Base-by-base conservation (phyloP, 2,113 vertebrate species). In the Eubucco bourcierii region DNA sequence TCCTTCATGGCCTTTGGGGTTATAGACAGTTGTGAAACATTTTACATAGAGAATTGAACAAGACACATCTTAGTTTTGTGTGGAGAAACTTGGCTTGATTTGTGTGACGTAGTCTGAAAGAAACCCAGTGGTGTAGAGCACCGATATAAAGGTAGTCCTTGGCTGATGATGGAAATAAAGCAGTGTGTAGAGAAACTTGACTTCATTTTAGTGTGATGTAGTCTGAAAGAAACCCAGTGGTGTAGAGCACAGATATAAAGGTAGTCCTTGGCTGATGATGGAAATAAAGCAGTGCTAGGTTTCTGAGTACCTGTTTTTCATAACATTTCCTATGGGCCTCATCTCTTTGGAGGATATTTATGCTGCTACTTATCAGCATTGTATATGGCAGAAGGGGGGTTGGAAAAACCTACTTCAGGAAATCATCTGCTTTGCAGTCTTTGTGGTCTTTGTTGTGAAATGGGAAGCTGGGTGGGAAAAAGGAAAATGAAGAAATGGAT, bases 321-420 rank as follows among this genome's bases (percentile, higher is more conserved):
- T 10, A 41, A 37, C 31, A 25, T 66, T 63, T 63, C 24, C n/a
- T 84, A 6, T 41, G 12, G n/a, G 74, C 41, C 56, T 85, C 6
- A 4, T 8, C 16, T 83, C 33, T 77, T 83, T 25, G 31, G 66
- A 74, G 41, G 55, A 16, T n/a, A 34, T 89, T 80, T 89, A 15
- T 87, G 8, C 20, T 72, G 18, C 24, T 79, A 7, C 41, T 79
- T 81, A 61, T 44, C 67, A 81, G 12, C 28, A 31, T 6, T 84
- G 13, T 70, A 31, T 76, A 17, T 55, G 52, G 66, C 29, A 80
- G 79, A 89, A 85, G 44, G 52, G 34, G 50, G 44, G 61, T 15
- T 91, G 81, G 59, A 87, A 81, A 95, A 89, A 50, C 23, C 55
- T 64, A 12, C 15, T 87, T 39, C 52, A 66, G 87, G 78, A 92